Evolutionary conservation across 2,888 invertebrate genomes (phyloP), one percentile per base, ranked within the genome.

Genomic region (Lepidochrysops patricia): DNA sequence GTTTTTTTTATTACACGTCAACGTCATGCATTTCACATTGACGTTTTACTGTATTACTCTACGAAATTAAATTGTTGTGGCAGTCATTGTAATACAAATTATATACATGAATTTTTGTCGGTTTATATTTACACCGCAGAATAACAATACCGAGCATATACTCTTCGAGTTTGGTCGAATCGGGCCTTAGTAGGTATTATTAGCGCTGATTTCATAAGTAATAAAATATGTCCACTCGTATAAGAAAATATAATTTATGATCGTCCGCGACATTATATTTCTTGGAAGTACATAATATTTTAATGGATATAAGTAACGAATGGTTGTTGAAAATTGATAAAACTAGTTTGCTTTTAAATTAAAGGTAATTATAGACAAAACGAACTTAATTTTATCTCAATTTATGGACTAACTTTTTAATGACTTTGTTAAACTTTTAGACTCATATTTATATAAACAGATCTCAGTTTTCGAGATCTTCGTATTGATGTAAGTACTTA

Each of bases 171-270:
- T n/a, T n/a, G n/a, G n/a, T n/a, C n/a, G n/a, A n/a, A n/a, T n/a
- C n/a, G n/a, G n/a, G n/a, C n/a, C n/a, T n/a, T n/a, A n/a, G n/a
- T n/a, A n/a, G n/a, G n/a, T n/a, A n/a, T n/a, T n/a, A n/a, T n/a
- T n/a, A n/a, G n/a, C n/a, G 9, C 19, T 43, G 43, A 43, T 54
- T 13, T 54, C 9, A 12, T 15, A 54, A n/a, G 19, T 32, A 15
- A 32, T 54, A 32, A 54, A 32, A 27, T 27, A 27, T 54, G 54
- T 54, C 54, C 7, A 54, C 32, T 29, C 32, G 12, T 19, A 32
- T 19, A 19, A 54, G 54, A 54, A 54, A 54, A 54, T 54, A 29
- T 32, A 54, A 54, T 54, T 54, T 54, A 29, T 27, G 29, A 52
- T 54, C 29, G 29, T 29, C 54, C 54, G 29, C 23, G 54, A 54